Conservation (phyloP, 2,113 vertebrate genomes). For the Telmatochromis brichardi region DNA sequence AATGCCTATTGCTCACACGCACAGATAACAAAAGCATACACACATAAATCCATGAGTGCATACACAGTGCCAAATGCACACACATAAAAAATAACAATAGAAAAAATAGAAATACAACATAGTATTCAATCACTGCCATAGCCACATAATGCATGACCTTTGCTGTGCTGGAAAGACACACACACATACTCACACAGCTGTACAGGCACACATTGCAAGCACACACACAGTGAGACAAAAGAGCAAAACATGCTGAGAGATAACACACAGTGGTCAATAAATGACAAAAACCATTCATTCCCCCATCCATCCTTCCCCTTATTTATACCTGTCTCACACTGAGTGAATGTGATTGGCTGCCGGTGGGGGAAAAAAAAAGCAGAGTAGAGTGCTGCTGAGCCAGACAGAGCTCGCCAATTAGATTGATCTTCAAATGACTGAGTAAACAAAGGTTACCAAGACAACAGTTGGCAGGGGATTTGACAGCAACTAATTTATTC, state of each 20-base stretch:
- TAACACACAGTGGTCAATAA: slow-evolving; percentile 54
- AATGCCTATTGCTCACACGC: neutral
- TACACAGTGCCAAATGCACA: neutral
- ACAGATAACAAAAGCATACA: neutral
- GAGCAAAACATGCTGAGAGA: slow-evolving; percentile 13
- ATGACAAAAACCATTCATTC: slow-evolving; percentile 41
- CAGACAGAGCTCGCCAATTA: slow-evolving; percentile 46
- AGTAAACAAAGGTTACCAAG: slow-evolving; percentile 56
- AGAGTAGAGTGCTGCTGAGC: neutral
- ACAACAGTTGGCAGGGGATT: slow-evolving; percentile 27
- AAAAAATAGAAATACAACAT: neutral
- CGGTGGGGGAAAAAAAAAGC: neutral
- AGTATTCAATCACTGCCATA: neutral
- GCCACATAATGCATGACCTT: slow-evolving; percentile 29
- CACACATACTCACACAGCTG: neutral
- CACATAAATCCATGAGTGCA: neutral
- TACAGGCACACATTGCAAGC: neutral
- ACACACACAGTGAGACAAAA: neutral
- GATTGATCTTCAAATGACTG: slow-evolving; percentile 41
- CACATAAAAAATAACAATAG: neutral
- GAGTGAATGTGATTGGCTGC: slow-evolving; percentile 39
- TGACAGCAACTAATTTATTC: neutral
- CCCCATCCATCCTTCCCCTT: slow-evolving; percentile 40
- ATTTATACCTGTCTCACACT: slow-evolving; percentile 35
- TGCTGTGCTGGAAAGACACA: neutral